phyloP scores from a whole-genome alignment of 2,797 vertebrate genomes.

The Poeciliopsis gracilis region DNA sequence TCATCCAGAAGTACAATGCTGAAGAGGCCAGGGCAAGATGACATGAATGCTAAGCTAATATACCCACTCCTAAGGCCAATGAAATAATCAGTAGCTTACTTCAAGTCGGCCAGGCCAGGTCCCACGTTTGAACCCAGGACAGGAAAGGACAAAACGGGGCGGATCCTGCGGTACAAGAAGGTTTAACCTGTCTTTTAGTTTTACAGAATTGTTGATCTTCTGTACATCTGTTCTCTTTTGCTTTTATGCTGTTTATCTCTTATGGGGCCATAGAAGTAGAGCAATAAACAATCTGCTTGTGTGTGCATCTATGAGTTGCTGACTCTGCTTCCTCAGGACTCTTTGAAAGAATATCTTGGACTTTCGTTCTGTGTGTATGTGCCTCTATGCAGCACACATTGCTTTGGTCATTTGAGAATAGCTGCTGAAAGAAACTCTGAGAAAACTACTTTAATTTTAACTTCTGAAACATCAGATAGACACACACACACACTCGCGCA shows the following conservation, averaged over 20 bases:
- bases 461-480: conserved; percentile 14
- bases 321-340: conserved; percentile 31
- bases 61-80: neutral
- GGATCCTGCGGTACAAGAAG: no score
- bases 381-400: conserved; percentile 2
- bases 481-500: neutral
- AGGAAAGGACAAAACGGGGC: no score
- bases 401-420: conserved; percentile 34
- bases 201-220: conserved; percentile 7
- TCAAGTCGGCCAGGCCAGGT: no score
- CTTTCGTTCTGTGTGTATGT: conserved; percentile 16
- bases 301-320: conserved; percentile 36
- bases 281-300: conserved; percentile 33
- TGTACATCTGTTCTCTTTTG: neutral
- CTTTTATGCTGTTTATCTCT: conserved; percentile 18
- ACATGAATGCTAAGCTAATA: neutral
- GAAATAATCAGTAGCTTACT: neutral
- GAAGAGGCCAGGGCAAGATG: neutral
- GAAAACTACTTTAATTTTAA: conserved; percentile 25
- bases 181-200: neutral
- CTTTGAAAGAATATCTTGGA: conserved; percentile 42
- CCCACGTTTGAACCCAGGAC: no score
- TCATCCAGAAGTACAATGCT: neutral
- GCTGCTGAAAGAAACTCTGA: conserved; percentile 25
- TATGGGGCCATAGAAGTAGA: neutral